Percentiles rank a stretch among this genome's conserved stretches.
Conservation (phyloP, 2,888 invertebrate genomes). For the Coelogynopora nodosa region DNA sequence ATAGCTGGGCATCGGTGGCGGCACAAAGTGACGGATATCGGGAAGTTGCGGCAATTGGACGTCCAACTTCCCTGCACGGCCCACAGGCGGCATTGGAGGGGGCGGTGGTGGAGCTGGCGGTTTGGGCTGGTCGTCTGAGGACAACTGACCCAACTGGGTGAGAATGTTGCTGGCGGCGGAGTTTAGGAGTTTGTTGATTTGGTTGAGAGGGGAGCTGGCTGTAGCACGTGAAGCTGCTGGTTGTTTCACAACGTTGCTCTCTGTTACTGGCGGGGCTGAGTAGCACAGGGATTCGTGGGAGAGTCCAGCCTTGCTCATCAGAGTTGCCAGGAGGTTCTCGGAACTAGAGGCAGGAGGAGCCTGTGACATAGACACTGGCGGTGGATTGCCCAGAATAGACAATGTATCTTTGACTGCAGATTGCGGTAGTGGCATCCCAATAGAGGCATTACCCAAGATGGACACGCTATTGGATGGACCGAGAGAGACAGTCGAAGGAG, state of each 20-base stretch:
- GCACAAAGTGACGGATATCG: neutral
- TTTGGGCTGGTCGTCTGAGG: neutral
- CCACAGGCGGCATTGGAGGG: neutral
- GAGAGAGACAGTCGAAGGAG: neutral
- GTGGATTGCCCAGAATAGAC: neutral
- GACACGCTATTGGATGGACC: neutral
- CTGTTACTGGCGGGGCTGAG: neutral
- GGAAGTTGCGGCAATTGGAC: neutral
- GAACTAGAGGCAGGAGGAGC: neutral
- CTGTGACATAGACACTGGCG: neutral
- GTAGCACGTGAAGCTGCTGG: neutral
- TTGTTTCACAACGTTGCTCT: neutral
- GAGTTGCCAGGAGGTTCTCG: slow-evolving; percentile 38
- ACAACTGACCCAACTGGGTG: neutral
- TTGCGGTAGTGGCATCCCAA: too few species aligned
- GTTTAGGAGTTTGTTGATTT: slow-evolving; percentile 41
- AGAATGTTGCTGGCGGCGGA: slow-evolving; percentile 37
- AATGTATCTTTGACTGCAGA: too few species aligned
- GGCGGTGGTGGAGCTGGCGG: neutral
- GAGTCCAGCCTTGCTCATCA: slow-evolving; percentile 40
- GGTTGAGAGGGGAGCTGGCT: slow-evolving; percentile 28
- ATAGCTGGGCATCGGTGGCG: slow-evolving; percentile 9
- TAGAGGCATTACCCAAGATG: too few species aligned
- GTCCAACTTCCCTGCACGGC: neutral
- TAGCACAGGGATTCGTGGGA: neutral